Evolutionary conservation across 2,113 vertebrate species (phyloP).

Genomic region (Gavia stellata): DNA sequence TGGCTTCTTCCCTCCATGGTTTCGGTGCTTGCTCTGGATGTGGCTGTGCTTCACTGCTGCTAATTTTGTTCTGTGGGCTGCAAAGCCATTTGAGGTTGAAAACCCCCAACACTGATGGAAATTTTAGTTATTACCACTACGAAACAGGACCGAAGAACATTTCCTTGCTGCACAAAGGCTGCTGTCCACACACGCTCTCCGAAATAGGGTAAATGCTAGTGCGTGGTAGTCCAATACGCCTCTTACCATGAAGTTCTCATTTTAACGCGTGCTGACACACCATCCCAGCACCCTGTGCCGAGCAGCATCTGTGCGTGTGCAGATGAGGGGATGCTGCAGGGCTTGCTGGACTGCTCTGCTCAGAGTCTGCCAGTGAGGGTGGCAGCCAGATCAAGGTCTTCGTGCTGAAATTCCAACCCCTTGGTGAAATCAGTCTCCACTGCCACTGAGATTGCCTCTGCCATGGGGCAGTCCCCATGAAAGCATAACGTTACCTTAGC

Average conservation of each 20-base stretch:
- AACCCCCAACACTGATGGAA: background rate
- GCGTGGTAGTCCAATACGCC: background rate
- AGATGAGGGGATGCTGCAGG: background rate
- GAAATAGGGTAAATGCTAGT: background rate
- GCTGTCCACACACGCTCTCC: background rate
- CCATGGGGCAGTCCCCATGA: background rate
- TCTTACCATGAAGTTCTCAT: background rate
- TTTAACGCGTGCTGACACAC: fast-evolving
- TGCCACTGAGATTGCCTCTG: background rate
- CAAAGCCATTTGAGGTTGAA: background rate
- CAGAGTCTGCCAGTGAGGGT: fast-evolving
- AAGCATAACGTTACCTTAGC: background rate
- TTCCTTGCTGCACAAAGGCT: background rate
- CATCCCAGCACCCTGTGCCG: fast-evolving
- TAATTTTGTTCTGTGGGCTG: background rate
- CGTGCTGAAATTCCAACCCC: background rate
- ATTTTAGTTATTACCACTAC: background rate
- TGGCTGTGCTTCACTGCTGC: background rate
- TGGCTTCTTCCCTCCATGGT: background rate
- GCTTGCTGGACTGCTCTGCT: fast-evolving
- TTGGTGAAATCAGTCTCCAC: background rate
- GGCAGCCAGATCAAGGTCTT: background rate
- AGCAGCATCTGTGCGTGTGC: background rate
- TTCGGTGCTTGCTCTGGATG: background rate
- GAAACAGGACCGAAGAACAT: background rate